Base-by-base conservation (phyloP, 2,888 invertebrate genomes). In the Poecilus cupreus region DNA sequence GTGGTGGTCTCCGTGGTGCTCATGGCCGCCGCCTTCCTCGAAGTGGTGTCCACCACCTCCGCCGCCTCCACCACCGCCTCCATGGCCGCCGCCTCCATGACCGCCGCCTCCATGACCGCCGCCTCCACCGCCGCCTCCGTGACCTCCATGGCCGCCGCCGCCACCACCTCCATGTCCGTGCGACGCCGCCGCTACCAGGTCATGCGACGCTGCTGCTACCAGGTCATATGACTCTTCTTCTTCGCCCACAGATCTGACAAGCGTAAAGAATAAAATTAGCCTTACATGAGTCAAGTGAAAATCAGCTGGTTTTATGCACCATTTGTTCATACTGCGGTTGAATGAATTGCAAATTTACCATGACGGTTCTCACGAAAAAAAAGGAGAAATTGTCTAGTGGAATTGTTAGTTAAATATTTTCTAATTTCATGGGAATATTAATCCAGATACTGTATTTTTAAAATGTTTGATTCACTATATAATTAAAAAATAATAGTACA, bases 21-120 rank as follows among this genome's bases (percentile, higher is more conserved):
- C 92, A 84, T 93, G 91, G 0, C 95, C 94, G n/a, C 94, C 94
- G 16, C 93, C 94, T 78, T 91, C 90, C 86, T 93, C 93, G 85
- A 92, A 92, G 84, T 90, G 89, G 84, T 91, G 90, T 84, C 90
- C 90, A 51, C 72, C 32, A 11, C 80, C 80, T 11, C 72, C 70
- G 22, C 46, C 43, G 10, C 72, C 72, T n/a, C 72, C 68, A 22
- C 80, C 79, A 57, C 46, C 43, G 11, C 77, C 54, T 54, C 76
- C 70, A n/a, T 74, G 32, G 60, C 83, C 81, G 26, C 82, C 81
- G 68, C 79, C 72, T 6, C 82, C 79, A 8, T 82, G 68, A 32
- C 77, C 74, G 18, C n/a, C 5, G 51, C 81, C 75, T 10, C 64
- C 57, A 13, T n/a, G 11, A 8, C 70, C 43, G 11, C 57, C 79